phyloP scores from a whole-genome alignment of 2,888 invertebrate species.

The Entomobrya proxima region DNA sequence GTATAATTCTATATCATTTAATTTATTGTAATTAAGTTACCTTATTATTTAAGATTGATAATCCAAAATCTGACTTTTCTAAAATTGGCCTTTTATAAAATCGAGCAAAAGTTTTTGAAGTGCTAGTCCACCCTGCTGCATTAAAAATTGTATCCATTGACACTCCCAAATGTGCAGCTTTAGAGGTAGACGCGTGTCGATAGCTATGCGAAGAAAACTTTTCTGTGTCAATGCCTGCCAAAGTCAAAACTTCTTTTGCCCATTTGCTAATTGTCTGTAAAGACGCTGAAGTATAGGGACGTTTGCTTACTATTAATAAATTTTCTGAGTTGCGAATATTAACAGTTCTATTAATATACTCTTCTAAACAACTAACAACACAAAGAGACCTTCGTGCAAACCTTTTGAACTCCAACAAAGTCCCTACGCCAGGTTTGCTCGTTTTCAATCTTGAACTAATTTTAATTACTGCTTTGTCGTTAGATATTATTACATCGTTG shows the following conservation, averaged over 20 bases:
- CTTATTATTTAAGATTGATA: too few species aligned
- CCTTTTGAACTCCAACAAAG: background rate
- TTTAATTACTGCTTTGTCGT: background rate
- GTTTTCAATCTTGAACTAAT: background rate
- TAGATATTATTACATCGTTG: background rate
- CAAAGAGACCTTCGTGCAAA: background rate
- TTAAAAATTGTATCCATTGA: slow-evolving; percentile 10
- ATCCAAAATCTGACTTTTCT: too few species aligned
- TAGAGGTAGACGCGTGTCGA: slow-evolving; percentile 33
- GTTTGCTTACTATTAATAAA: background rate
- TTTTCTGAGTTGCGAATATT: background rate
- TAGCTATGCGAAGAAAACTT: slow-evolving; percentile 28
- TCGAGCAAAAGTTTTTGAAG: background rate
- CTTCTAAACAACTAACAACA: background rate
- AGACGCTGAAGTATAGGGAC: background rate
- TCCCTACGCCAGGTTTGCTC: background rate
- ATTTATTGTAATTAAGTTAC: too few species aligned
- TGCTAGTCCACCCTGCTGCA: background rate
- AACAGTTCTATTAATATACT: background rate
- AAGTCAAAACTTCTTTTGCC: background rate
- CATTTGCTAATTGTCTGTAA: slow-evolving; percentile 32
- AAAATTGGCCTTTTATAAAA: slow-evolving; percentile 28
- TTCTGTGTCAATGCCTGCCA: background rate
- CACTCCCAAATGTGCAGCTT: background rate
- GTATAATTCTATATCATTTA: too few species aligned